Evolutionary conservation across 1,140 invertebrate species (phyloP).

Genomic region (Cecropterus lyciades): DNA sequence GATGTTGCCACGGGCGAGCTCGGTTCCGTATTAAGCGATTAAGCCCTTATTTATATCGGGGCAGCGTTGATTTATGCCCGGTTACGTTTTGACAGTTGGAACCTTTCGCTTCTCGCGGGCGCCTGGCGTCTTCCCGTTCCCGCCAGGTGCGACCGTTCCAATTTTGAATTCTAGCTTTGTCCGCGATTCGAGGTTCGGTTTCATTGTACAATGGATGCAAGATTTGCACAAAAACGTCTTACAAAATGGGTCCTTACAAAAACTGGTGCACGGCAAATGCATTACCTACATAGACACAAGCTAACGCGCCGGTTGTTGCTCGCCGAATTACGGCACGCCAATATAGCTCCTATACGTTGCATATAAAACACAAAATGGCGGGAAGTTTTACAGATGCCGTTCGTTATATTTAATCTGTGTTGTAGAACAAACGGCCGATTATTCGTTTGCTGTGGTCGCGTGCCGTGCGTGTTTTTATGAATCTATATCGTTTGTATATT

Average conservation of each 20-base stretch:
- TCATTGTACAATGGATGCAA: conserved; percentile 74
- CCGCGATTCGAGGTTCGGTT: conserved; percentile 55
- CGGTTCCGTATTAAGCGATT: conserved; percentile 59
- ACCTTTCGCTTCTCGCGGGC: conserved; percentile 38
- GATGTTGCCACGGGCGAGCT: conserved; percentile 40
- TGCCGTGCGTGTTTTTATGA: conserved; percentile 50
- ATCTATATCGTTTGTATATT: not conserved
- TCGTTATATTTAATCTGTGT: conserved; percentile 37
- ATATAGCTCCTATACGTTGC: conserved; percentile 35
- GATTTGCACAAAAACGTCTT: conserved; percentile 79
- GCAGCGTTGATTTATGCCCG: conserved; percentile 62
- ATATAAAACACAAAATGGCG: conserved; percentile 37
- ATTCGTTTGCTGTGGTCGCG: conserved; percentile 53
- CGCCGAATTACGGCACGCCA: conserved; percentile 31
- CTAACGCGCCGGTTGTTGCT: conserved; percentile 8
- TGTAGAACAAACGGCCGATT: conserved; percentile 39
- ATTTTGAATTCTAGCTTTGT: conserved; percentile 65
- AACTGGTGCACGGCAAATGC: conserved; percentile 59
- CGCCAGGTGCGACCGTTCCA: conserved; percentile 70
- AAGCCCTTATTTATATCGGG: conserved; percentile 67
- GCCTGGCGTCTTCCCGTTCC: conserved; percentile 40
- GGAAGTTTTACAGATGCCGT: conserved; percentile 39
- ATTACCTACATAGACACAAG: conserved; percentile 37
- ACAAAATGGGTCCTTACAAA: conserved; percentile 61
- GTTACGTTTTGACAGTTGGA: conserved; percentile 47